These are phyloP conservation scores for Phoenoteleia sp. DNA, from an alignment of 2,888 invertebrate species.

Conservation along the genomic window DNA sequence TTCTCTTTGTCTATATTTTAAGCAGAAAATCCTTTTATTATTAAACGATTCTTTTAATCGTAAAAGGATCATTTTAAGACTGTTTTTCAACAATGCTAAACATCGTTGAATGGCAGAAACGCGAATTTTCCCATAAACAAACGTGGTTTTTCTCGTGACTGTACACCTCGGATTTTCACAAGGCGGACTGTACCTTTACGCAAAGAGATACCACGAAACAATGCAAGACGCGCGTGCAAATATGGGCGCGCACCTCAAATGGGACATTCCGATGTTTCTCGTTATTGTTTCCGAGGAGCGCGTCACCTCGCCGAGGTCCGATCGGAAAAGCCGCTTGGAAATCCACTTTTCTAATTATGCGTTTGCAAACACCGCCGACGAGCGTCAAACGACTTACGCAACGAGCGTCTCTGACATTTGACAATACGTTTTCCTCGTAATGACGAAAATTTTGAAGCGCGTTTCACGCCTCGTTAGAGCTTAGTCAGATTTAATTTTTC, in stretches of 20 bases:
- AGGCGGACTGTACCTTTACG: constrained; percentile 81
- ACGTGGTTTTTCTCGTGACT: constrained; percentile 56
- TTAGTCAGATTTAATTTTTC: no score
- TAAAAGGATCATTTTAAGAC: no score
- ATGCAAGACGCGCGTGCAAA: constrained; percentile 84
- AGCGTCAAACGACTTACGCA: constrained; percentile 21
- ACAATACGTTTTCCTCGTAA: no score
- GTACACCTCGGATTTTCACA: constrained; percentile 64
- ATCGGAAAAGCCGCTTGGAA: constrained; percentile 54
- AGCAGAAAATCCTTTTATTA: no score
- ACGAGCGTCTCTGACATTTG: no score
- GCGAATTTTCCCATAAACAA: constrained; percentile 46
- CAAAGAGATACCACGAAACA: constrained; percentile 84
- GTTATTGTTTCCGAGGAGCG: constrained; percentile 80
- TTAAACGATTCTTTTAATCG: no score
- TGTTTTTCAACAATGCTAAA: constrained; percentile 48
- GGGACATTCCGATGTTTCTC: constrained; percentile 85
- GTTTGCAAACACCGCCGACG: constrained; percentile 13
- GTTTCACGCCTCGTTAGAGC: no score
- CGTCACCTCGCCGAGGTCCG: constrained; percentile 29
- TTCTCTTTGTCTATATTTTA: no score
- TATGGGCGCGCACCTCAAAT: constrained; percentile 86
- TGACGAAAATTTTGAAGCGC: no score
- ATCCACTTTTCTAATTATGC: constrained; percentile 53
- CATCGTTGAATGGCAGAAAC: constrained; percentile 23